Evolutionary conservation across 1,140 invertebrate species (phyloP).

Genomic region (Chironomus striatipennis): DNA sequence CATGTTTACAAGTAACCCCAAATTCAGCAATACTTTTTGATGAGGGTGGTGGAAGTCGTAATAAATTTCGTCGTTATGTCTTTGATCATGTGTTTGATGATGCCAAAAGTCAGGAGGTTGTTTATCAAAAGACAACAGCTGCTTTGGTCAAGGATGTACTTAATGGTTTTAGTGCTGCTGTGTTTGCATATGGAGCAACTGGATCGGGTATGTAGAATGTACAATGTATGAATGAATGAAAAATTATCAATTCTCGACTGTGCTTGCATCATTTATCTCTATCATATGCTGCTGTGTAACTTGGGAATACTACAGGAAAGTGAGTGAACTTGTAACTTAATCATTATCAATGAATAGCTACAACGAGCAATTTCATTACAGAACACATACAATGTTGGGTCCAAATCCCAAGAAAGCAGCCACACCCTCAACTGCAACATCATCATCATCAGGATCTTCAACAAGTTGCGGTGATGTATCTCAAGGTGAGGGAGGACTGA

Average conservation of each 20-base stretch:
- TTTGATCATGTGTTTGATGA: constrained; percentile 82
- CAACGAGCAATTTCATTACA: constrained; percentile 26
- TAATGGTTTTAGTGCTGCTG: constrained; percentile 87
- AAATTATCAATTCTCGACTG: too few relatives aligned
- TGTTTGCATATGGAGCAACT: constrained; percentile 95
- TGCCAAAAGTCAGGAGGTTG: constrained; percentile 65
- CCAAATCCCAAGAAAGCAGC: constrained; percentile 36
- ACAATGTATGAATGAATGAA: too few relatives aligned
- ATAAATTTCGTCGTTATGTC: constrained; percentile 64
- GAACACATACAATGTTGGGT: constrained; percentile 40
- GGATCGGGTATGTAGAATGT: constrained; percentile 66
- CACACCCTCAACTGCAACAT: constrained; percentile 27
- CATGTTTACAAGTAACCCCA: constrained; percentile 40
- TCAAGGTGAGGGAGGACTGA: constrained; percentile 32
- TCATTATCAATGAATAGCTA: neutral
- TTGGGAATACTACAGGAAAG: too few relatives aligned
- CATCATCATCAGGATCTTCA: constrained; percentile 27
- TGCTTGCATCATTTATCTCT: too few relatives aligned
- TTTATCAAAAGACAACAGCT: constrained; percentile 74
- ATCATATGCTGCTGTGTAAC: too few relatives aligned
- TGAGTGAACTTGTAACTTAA: too few relatives aligned
- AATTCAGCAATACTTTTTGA: constrained; percentile 36
- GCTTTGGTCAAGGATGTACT: constrained; percentile 82
- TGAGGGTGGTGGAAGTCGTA: constrained; percentile 42
- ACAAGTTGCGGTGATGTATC: neutral